Conservation (phyloP, 2,797 vertebrate species). For the Rhadinocentrus ornatus region DNA sequence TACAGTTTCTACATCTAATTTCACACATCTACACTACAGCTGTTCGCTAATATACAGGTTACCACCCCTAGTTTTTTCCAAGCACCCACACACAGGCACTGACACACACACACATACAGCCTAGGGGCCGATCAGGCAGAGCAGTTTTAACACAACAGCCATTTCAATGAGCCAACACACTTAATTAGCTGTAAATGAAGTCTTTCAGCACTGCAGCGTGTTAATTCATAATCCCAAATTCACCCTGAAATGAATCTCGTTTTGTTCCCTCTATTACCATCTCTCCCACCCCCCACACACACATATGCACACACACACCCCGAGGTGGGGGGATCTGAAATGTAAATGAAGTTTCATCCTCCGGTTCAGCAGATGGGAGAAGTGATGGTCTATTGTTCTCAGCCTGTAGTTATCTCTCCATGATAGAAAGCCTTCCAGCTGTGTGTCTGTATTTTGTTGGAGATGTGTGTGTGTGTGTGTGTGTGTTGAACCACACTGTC, state of each 20-base stretch:
- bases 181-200: conserved; percentile 78
- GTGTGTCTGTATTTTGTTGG: conserved; percentile 50
- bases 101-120: conserved; percentile 24
- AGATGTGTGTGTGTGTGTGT: conserved; percentile 27
- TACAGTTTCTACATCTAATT: conserved; percentile 59
- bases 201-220: conserved; percentile 73
- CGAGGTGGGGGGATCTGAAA: conserved; percentile 76
- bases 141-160: conserved; percentile 64
- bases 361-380: conserved; percentile 82
- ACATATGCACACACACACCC: conserved; percentile 57
- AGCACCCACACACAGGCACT: conserved; percentile 12
- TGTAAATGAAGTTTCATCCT: conserved; percentile 81
- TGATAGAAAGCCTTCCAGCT: conserved; percentile 75
- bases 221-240: conserved; percentile 83
- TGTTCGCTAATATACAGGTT: conserved; percentile 63
- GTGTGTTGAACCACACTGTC: conserved; percentile 35
- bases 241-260: conserved; percentile 78
- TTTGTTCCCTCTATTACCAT: conserved; percentile 58
- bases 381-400: conserved; percentile 82
- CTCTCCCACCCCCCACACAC: conserved; percentile 22
- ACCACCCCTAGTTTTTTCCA: conserved; percentile 45
- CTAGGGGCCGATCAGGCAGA: conserved; percentile 41
- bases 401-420: conserved; percentile 76
- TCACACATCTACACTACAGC: conserved; percentile 65
- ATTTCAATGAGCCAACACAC: conserved; percentile 70